Conservation (phyloP, 2,888 invertebrate species). For the Parascotia fuliginaria region DNA sequence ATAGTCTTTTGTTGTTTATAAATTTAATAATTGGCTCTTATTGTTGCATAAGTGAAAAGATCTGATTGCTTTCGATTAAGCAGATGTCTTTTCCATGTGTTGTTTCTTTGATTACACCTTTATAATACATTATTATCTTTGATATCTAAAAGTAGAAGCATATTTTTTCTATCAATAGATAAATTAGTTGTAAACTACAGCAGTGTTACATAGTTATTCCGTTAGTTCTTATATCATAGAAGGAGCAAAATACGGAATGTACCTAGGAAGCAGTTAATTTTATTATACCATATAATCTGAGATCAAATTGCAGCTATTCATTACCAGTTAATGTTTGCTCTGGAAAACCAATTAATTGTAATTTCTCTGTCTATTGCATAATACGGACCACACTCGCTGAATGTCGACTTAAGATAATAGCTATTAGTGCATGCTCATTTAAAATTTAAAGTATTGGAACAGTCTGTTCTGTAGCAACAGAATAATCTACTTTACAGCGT, state of each 20-base stretch:
- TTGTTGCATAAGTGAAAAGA: conserved; percentile 16
- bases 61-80: not conserved
- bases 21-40: conserved; percentile 16
- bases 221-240: not conserved
- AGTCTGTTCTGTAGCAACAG: not conserved
- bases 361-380: conserved; percentile 37
- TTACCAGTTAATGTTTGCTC: conserved; percentile 1
- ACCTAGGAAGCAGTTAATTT: not conserved
- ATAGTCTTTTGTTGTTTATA: not conserved
- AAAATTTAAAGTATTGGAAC: conserved; percentile 28
- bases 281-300: not conserved
- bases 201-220: not conserved
- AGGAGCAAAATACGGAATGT: not conserved
- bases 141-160: not conserved
- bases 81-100: not conserved
- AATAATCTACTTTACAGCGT: conserved; percentile 28
- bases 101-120: not conserved
- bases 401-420: conserved; percentile 34
- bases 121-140: conserved; percentile 4
- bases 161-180: not conserved
- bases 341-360: conserved; percentile 21
- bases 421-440: conserved; percentile 27
- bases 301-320: not conserved
- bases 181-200: too few species aligned
- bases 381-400: conserved; percentile 25